Conservation (phyloP, 2,797 vertebrate genomes). For the Cottoperca gobio region DNA sequence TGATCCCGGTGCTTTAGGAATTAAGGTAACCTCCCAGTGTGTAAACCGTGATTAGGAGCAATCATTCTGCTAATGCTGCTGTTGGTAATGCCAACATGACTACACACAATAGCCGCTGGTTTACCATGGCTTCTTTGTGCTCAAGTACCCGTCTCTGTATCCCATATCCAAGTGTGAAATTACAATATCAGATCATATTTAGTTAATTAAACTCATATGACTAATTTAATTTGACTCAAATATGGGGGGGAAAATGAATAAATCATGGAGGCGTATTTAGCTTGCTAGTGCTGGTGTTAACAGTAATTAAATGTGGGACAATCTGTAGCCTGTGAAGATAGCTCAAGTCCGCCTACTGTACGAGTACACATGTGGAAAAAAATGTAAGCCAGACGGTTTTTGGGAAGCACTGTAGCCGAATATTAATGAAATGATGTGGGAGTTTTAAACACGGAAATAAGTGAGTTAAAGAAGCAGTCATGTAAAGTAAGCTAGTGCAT, state of each 20-base stretch:
- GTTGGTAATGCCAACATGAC: conserved; percentile 65
- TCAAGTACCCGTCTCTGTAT: conserved; percentile 69
- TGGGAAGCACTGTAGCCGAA: conserved; percentile 46
- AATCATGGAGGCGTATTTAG: conserved; percentile 74
- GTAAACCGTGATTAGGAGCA: conserved; percentile 74
- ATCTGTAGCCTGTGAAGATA: conserved; percentile 66
- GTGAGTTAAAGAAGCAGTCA: conserved; percentile 58
- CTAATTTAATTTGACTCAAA: conserved; percentile 82
- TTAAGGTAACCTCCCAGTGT: conserved; percentile 71
- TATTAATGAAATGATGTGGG: conserved; percentile 63
- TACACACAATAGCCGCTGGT: conserved; percentile 50
- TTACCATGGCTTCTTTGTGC: conserved; percentile 66
- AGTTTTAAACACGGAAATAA: conserved; percentile 60
- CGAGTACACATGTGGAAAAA: conserved; percentile 48
- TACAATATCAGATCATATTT: conserved; percentile 80
- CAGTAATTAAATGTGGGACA: conserved; percentile 78
- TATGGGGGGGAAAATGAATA: conserved; percentile 67
- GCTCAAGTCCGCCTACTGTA: conserved; percentile 51
- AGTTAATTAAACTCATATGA: conserved; percentile 83
- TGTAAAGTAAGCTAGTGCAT: conserved; percentile 73
- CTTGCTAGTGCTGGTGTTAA: conserved; percentile 70
- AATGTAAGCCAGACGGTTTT: conserved; percentile 47
- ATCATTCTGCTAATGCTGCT: conserved; percentile 64
- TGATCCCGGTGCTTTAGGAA: conserved; percentile 63
- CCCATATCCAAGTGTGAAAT: conserved; percentile 78